A percentile compares a stretch with the other conserved stretches of the same genome.
Conservation (phyloP, 2,113 vertebrate genomes). For the Larimichthys polyactis region DNA sequence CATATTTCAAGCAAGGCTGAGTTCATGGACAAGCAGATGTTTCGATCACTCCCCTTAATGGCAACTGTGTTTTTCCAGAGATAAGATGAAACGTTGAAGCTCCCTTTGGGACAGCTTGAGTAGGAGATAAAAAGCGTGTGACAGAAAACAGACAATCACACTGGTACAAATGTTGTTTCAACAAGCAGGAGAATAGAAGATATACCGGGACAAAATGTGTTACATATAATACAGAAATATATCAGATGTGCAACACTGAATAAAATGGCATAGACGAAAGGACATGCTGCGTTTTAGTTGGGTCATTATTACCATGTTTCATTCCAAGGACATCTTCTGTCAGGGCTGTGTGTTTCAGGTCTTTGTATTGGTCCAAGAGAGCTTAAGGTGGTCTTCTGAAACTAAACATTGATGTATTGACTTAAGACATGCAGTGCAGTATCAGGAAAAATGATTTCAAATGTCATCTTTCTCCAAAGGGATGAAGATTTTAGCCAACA, state of each 20-base stretch:
- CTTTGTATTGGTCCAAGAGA: neutral
- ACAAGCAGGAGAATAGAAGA: neutral
- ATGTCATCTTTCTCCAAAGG: too few species aligned
- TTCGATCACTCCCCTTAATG: neutral
- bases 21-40: neutral
- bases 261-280: too few species aligned
- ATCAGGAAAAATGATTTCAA: too few species aligned
- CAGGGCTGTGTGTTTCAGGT: too few species aligned
- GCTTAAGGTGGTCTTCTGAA: neutral
- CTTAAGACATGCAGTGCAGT: neutral
- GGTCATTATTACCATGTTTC: neutral
- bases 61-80: conserved; percentile 1
- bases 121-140: neutral
- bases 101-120: neutral
- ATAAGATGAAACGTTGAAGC: neutral
- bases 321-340: too few species aligned
- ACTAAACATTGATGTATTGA: neutral
- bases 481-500: too few species aligned
- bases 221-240: too few species aligned
- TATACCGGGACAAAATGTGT: neutral
- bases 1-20: conserved; percentile 5
- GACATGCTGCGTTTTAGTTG: too few species aligned
- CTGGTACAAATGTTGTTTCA: too few species aligned
- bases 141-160: neutral
- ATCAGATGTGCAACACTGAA: too few species aligned